Evolutionary conservation across 1,140 invertebrate genomes (phyloP), one percentile per base, ranked within the genome.

Genomic region (Cydia splendana): DNA sequence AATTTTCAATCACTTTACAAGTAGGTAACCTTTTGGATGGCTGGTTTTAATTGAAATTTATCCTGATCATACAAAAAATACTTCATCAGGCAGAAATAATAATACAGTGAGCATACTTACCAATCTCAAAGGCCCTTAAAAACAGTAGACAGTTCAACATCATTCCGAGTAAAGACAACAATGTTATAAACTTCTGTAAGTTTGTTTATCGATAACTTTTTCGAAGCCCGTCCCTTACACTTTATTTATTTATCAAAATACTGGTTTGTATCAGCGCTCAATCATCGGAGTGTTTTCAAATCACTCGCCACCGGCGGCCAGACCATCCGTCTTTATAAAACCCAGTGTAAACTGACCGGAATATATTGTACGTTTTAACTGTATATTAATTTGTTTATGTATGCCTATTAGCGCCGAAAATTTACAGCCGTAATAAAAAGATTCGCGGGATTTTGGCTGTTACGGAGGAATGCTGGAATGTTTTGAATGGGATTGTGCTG

Each of bases 291-390:
- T 89, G 89, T 92, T 91, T 88, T 87, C 86, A 83, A 87, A 88
- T 92, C 89, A 91, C 82, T 92, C 89, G 85, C 45, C 85, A 81
- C 78, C 62, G 51, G 65, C 76, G 76, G 79, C 85, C 87, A 87
- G 84, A 87, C 86, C 88, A 90, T 92, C 84, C 84, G 86, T 92
- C 90, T 92, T 87, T 91, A 91, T 92, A 89, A 92, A 90, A 86
- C 80, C 78, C 78, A 80, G 81, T 80, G 85, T 92, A 92, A 91
- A 91, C 90, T 85, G 77, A 65, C 67, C 74, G 78, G 81, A 85
- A 81, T 80, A 88, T 89, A 91, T 91, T 87, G 83, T 87, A 88
- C 81, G 76, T 87, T 90, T 92, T 91, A 86, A 90, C 84, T 86
- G 79, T 83, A 78, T 87, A 87, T 89, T 91, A 90, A 91, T 90